Evolutionary conservation across 2,888 invertebrate genomes (phyloP).

Genomic region (Caenorhabditis imperialis): DNA sequence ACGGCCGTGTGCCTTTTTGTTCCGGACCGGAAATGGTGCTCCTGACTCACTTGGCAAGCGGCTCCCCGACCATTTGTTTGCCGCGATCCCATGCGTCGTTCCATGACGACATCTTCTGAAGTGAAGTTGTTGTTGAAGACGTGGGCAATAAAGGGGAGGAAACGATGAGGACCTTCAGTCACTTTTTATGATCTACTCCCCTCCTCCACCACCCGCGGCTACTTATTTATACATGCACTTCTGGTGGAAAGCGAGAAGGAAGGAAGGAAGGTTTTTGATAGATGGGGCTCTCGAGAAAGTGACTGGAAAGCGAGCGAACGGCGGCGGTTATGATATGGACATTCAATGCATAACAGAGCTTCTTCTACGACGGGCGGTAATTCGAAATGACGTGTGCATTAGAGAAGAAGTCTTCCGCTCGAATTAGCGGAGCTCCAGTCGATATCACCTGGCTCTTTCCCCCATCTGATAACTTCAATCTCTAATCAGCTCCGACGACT

Average conservation of each 20-base stretch:
- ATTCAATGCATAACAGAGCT: too few relatives aligned
- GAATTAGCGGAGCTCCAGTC: conserved; percentile 40
- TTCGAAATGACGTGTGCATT: conserved; percentile 38
- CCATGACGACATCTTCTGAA: conserved; percentile 39
- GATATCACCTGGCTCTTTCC: conserved; percentile 13
- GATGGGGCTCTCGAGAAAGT: conserved; percentile 10
- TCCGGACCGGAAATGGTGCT: conserved; percentile 32
- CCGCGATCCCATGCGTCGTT: conserved; percentile 68
- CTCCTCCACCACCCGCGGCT: conserved; percentile 7
- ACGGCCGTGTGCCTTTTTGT: conserved; percentile 45
- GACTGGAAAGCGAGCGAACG: neutral
- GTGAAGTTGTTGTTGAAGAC: too few relatives aligned
- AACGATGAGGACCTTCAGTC: conserved; percentile 38
- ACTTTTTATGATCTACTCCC: conserved; percentile 48
- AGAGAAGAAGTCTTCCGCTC: conserved; percentile 37
- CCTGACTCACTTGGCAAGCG: conserved; percentile 67
- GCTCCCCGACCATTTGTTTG: conserved; percentile 70
- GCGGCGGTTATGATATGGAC: neutral
- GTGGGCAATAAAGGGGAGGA: conserved; percentile 47
- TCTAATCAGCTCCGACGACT: too few relatives aligned
- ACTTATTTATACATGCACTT: conserved; percentile 55
- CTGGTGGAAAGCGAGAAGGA: conserved; percentile 5
- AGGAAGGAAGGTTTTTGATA: conserved; percentile 30
- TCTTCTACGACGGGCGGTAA: too few relatives aligned
- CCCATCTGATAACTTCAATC: too few relatives aligned